Evolutionary conservation across 2,888 invertebrate genomes (phyloP), one percentile per base, ranked within the genome.

Genomic region (Himalopsyche tibetana): DNA sequence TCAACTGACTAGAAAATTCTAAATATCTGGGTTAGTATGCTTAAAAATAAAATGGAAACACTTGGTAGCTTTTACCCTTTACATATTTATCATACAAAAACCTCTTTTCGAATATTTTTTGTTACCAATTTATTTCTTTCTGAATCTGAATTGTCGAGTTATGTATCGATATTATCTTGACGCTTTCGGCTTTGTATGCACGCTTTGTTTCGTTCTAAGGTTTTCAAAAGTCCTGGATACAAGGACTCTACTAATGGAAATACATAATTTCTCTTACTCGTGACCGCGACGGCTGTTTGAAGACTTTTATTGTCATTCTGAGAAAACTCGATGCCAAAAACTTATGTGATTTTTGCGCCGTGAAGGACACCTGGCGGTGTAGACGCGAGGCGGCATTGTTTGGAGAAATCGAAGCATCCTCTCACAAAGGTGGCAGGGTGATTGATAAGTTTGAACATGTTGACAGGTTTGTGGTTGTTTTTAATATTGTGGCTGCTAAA

Each of bases 321-420:
- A 19, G 28, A 28, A 19, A 63, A 28, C 28, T 63, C 8, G 63
- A 28, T 63, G 28, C 63, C 28, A 6, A 63, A n/a, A 28, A 63
- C 19, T 63, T 63, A 28, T 63, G 28, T 19, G 9, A 63, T 63
- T 63, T 28, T 74, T 74, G 15, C 38, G 12, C 15, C 74, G 19
- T 38, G 74, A 74, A 74, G 74, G 74, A 36, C 74, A 74, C 5
- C 74, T 38, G 74, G 74, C 38, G 74, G 74, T 74, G 38, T 74
- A 74, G 74, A 74, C 74, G 28, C 5, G 12, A 19, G 63, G 19
- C 63, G 63, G 63, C 63, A 15, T 19, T n/a, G 63, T 63, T 63
- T 63, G 51, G 3, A 4, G 5, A 15, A 51, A 45, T 45, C 9
- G 9, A 45, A 42, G 15, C 8, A 4, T 15, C 8, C 5, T 63